Evolutionary conservation across 2,888 invertebrate genomes (phyloP).

Genomic region (Pocota personata): DNA sequence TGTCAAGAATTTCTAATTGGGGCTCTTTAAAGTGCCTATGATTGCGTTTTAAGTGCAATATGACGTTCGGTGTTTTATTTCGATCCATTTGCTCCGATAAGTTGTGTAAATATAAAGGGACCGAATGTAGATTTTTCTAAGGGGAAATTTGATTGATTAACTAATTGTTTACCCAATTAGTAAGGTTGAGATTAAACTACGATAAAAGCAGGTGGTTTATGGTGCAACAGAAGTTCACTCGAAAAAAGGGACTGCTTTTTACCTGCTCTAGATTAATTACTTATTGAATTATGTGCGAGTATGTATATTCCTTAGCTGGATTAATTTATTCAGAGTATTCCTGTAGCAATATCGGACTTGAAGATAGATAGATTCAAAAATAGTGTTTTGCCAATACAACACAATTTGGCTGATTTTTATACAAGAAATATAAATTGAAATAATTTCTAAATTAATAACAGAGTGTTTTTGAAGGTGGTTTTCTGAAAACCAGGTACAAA

Average conservation of each 20-base stretch:
- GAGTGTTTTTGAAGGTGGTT: no score
- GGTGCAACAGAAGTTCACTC: not conserved
- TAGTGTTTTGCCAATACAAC: no score
- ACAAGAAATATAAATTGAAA: no score
- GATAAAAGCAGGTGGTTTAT: not conserved
- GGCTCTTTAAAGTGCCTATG: slow-evolving; percentile 19
- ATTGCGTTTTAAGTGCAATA: slow-evolving; percentile 49
- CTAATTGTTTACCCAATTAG: slow-evolving; percentile 39
- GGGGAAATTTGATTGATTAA: slow-evolving; percentile 22
- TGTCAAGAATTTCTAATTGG: not conserved
- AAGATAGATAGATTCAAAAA: no score
- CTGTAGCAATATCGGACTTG: no score
- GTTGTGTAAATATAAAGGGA: slow-evolving; percentile 14
- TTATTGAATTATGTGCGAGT: no score
- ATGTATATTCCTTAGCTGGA: no score
- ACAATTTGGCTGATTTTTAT: no score
- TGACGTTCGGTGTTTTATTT: slow-evolving; percentile 31
- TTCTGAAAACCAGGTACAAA: no score
- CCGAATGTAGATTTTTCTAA: not conserved
- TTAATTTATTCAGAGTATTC: no score
- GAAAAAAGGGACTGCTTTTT: not conserved
- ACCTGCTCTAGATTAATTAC: not conserved
- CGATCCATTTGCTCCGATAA: slow-evolving; percentile 42
- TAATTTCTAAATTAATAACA: no score
- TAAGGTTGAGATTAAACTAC: not conserved